These are phyloP conservation scores for Andrena marginata DNA, from an alignment of 2,888 invertebrate species.

Conservation along the genomic window DNA sequence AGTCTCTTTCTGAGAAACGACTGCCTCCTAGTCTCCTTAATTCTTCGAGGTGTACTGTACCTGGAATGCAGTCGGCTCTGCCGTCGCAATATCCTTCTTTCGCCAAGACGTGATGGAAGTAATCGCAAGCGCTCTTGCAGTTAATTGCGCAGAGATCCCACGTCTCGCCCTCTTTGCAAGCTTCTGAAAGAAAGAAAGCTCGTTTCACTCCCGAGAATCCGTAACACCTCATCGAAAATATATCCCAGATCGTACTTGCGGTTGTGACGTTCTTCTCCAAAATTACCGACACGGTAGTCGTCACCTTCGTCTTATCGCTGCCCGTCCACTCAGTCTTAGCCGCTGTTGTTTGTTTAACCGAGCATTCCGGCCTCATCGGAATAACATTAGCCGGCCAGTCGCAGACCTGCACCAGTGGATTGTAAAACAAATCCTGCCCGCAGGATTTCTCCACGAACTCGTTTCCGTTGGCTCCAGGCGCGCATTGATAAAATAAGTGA, in stretches of 20 bases:
- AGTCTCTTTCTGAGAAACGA: no score
- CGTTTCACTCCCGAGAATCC: background rate
- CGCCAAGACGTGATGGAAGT: constrained; percentile 86
- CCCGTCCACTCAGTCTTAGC: constrained; percentile 45
- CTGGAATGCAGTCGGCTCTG: constrained; percentile 83
- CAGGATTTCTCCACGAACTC: constrained; percentile 89
- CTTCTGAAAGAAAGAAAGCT: constrained; percentile 44
- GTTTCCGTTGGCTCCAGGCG: constrained; percentile 83
- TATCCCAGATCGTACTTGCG: constrained; percentile 19
- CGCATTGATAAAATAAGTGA: constrained; percentile 90
- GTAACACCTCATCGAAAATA: no score
- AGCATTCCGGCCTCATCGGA: constrained; percentile 88
- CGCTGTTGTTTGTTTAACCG: constrained; percentile 66
- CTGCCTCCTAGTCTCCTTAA: background rate
- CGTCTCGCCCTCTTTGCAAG: constrained; percentile 85
- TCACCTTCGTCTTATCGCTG: background rate
- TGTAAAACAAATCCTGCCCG: constrained; percentile 88
- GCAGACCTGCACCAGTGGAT: constrained; percentile 88
- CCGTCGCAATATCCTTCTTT: constrained; percentile 77
- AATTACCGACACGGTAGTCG: constrained; percentile 3
- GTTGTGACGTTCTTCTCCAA: constrained; percentile 41
- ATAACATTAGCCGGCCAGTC: constrained; percentile 88
- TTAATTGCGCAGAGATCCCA: constrained; percentile 90
- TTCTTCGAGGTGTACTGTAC: constrained; percentile 53
- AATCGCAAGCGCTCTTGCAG: constrained; percentile 90